Percentiles rank a stretch among this genome's conserved stretches.
Conservation (phyloP, 2,888 invertebrate genomes). For the Hybos culiciformis region DNA sequence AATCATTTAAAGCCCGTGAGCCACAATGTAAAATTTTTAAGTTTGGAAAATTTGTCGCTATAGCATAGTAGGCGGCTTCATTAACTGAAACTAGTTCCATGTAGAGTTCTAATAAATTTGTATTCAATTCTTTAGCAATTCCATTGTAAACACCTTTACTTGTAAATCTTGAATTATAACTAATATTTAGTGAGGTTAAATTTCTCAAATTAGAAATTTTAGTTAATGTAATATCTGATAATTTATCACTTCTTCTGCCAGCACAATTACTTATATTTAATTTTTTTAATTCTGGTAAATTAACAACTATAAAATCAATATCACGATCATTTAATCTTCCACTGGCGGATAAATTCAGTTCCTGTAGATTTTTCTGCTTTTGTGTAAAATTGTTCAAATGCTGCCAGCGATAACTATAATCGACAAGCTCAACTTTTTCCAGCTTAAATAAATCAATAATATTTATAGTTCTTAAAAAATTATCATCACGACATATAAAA, state of each 20-base stretch:
- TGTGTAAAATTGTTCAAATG: background rate
- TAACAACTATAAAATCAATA: background rate
- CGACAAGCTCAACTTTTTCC: background rate
- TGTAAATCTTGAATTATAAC: background rate
- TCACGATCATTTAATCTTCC: background rate
- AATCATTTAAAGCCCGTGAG: background rate
- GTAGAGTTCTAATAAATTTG: background rate
- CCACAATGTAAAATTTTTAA: background rate
- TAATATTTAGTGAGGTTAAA: background rate
- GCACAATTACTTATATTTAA: background rate
- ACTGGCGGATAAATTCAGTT: background rate
- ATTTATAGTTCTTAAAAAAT: background rate
- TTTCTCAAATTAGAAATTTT: background rate
- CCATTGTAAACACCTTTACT: background rate
- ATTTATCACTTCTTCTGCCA: too few species aligned
- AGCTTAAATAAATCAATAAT: background rate
- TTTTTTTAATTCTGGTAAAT: background rate
- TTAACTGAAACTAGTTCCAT: background rate
- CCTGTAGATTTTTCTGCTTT: background rate
- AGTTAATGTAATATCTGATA: background rate
- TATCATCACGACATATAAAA: background rate
- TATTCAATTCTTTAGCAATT: background rate
- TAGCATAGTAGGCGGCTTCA: background rate
- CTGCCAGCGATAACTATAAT: background rate
- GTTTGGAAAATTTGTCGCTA: background rate